These are phyloP conservation scores for Toxotes chatareus DNA, from an alignment of 2,113 vertebrate species.

Conservation along the genomic window DNA sequence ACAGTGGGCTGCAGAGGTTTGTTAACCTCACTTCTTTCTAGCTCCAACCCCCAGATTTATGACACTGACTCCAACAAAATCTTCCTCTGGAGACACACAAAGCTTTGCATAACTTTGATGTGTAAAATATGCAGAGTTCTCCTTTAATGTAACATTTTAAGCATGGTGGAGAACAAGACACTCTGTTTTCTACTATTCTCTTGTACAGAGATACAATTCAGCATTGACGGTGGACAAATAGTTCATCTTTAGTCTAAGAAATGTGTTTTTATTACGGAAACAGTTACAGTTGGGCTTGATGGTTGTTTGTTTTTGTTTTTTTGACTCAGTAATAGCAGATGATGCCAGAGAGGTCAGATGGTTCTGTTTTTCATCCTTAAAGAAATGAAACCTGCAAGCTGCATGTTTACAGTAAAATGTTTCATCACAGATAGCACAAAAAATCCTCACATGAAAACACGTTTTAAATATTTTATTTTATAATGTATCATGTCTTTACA, in stretches of 20 bases:
- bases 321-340: not conserved
- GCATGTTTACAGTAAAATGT: constrained; percentile 13
- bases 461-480: not conserved
- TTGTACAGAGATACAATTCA: not conserved
- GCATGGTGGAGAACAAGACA: not conserved
- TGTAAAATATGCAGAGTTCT: no score
- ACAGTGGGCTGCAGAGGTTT: not conserved
- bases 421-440: constrained; percentile 23
- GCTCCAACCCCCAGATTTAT: no score
- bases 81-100: no score
- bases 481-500: not conserved
- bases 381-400: not conserved
- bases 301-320: no score
- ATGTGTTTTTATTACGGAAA: no score
- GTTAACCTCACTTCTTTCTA: no score
- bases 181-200: not conserved
- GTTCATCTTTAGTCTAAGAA: no score
- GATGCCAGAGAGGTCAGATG: not conserved
- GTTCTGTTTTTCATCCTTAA: not conserved
- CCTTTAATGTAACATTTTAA: not conserved
- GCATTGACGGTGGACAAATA: not conserved
- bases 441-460: not conserved
- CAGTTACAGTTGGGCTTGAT: no score
- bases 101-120: no score
- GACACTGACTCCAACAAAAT: no score